These are phyloP conservation scores for Paradisaea rubra DNA, from an alignment of 2,113 vertebrate genomes.

Conservation along the genomic window DNA sequence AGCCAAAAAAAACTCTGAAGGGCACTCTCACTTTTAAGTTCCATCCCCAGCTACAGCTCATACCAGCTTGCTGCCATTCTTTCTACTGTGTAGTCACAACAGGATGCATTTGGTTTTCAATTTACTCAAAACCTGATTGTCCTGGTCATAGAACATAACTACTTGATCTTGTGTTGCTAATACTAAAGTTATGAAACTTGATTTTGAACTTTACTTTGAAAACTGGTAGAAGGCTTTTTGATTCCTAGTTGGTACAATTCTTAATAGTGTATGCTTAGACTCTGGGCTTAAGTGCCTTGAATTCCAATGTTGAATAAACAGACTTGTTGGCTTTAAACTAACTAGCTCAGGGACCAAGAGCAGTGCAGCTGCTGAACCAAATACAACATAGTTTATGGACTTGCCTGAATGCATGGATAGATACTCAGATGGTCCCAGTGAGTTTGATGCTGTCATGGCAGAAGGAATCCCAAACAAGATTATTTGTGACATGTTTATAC, in stretches of 20 bases:
- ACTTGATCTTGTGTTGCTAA: background rate
- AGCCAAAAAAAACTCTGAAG: background rate
- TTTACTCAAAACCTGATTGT: background rate
- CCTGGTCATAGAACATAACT: background rate
- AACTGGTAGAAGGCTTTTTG: background rate
- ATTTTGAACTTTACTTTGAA: background rate
- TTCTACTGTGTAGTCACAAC: background rate
- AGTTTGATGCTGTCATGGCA: background rate
- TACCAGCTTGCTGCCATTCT: background rate
- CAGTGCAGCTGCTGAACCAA: background rate
- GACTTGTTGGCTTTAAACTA: background rate
- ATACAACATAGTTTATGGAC: background rate
- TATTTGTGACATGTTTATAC: background rate
- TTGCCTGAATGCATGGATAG: background rate
- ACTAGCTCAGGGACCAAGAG: background rate
- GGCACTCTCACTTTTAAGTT: background rate
- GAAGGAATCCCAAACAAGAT: background rate
- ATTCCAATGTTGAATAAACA: background rate
- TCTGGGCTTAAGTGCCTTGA: background rate
- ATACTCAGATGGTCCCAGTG: background rate
- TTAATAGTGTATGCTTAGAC: background rate
- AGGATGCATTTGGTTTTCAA: background rate
- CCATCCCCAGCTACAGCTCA: background rate
- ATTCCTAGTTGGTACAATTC: background rate
- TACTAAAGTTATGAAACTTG: background rate